Percentiles rank a stretch among this genome's conserved stretches.
Conservation (phyloP, 1,140 invertebrate genomes). For the Platorchestia sp. region DNA sequence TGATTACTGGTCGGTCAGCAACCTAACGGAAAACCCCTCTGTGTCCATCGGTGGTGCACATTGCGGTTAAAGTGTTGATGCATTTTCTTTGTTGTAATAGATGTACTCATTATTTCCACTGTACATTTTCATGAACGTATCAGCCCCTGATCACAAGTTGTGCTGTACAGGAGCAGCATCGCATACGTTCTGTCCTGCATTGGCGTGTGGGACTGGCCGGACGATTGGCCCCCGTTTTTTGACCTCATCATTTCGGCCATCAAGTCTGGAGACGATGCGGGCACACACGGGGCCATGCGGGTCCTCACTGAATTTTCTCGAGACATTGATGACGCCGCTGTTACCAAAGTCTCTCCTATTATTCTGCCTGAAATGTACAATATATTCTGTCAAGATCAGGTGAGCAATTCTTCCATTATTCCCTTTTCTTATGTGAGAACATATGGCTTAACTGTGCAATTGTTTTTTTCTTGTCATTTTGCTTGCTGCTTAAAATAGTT, state of each 20-base stretch:
- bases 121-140: not conserved
- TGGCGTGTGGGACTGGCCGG: conserved; percentile 85
- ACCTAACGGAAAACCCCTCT: no score
- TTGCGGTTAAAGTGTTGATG: conserved; percentile 31
- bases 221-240: conserved; percentile 82
- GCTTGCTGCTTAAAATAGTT: not conserved
- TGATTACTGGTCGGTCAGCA: no score
- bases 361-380: conserved; percentile 84
- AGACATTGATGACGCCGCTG: conserved; percentile 80
- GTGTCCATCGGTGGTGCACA: no score
- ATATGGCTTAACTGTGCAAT: not conserved
- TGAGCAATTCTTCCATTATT: conserved; percentile 68
- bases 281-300: conserved; percentile 84
- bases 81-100: not conserved
- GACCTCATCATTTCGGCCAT: conserved; percentile 79
- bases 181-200: conserved; percentile 84
- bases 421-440: not conserved
- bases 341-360: conserved; percentile 80
- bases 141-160: not conserved
- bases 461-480: not conserved
- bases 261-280: conserved; percentile 72
- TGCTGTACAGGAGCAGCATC: conserved; percentile 74
- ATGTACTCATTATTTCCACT: not conserved
- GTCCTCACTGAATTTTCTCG: conserved; percentile 82
- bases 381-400: conserved; percentile 79